Evolutionary conservation across 2,113 vertebrate species (phyloP).

Genomic region (Pterocles orientalis): DNA sequence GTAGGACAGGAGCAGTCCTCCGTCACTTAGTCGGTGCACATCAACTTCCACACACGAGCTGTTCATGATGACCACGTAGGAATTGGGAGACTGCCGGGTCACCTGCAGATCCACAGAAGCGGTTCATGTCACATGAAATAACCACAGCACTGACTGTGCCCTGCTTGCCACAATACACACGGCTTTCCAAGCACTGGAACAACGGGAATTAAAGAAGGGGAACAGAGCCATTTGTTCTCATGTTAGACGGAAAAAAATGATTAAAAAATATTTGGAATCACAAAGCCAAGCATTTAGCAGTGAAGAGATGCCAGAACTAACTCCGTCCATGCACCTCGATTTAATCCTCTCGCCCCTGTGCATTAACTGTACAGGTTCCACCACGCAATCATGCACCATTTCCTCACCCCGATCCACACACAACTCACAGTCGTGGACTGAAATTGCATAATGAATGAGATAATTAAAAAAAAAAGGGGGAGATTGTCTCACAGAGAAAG

Average conservation of each 20-base stretch:
- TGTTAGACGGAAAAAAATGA: neutral
- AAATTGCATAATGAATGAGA: neutral
- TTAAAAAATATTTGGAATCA: neutral
- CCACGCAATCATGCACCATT: neutral
- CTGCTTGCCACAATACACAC: neutral
- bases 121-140: neutral
- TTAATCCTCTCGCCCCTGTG: neutral
- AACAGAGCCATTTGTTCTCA: neutral
- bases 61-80: slow-evolving; percentile 98
- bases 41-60: slow-evolving; percentile 90
- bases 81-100: slow-evolving; percentile 96
- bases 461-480: neutral
- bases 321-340: neutral
- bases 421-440: neutral
- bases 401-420: neutral
- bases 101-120: slow-evolving; percentile 70
- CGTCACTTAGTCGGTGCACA: slow-evolving; percentile 94
- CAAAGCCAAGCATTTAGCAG: neutral
- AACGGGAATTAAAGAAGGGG: neutral
- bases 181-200: neutral
- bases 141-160: neutral
- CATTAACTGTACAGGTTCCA: neutral
- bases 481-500: neutral
- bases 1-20: slow-evolving; percentile 93
- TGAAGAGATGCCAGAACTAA: neutral